phyloP scores from a whole-genome alignment of 2,888 invertebrate species.

The Herminia tarsipennalis region DNA sequence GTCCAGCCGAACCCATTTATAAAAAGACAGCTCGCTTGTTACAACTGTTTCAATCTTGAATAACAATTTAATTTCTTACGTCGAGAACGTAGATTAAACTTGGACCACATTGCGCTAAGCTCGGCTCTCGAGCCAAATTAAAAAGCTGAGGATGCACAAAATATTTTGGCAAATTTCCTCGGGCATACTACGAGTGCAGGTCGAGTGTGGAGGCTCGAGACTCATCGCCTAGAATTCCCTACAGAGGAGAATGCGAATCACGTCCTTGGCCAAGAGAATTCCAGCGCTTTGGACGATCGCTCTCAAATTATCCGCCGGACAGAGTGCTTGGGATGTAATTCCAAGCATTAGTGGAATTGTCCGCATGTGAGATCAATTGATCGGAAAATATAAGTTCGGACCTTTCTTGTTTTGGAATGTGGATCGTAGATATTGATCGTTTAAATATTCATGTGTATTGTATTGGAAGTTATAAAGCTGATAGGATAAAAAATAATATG shows the following conservation, averaged over 20 bases:
- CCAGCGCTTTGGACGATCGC: slow-evolving; percentile 51
- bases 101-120: slow-evolving; percentile 36
- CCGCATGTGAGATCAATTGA: slow-evolving; percentile 29
- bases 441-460: no score
- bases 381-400: slow-evolving; percentile 9
- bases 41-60: slow-evolving; percentile 13
- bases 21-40: no score
- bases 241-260: slow-evolving; percentile 62
- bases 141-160: slow-evolving; percentile 56
- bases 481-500: no score
- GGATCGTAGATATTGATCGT: no score
- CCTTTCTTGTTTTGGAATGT: no score
- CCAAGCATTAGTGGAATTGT: slow-evolving; percentile 45
- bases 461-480: no score
- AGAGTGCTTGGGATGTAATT: slow-evolving; percentile 49
- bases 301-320: slow-evolving; percentile 56
- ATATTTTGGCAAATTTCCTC: slow-evolving; percentile 60
- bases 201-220: slow-evolving; percentile 48
- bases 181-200: slow-evolving; percentile 37
- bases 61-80: slow-evolving; percentile 17
- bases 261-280: slow-evolving; percentile 56
- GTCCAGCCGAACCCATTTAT: background rate
- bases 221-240: slow-evolving; percentile 51
- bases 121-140: slow-evolving; percentile 50
- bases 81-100: slow-evolving; percentile 36